Conservation (phyloP, 2,888 invertebrate genomes). For the Chironomus tentans region DNA sequence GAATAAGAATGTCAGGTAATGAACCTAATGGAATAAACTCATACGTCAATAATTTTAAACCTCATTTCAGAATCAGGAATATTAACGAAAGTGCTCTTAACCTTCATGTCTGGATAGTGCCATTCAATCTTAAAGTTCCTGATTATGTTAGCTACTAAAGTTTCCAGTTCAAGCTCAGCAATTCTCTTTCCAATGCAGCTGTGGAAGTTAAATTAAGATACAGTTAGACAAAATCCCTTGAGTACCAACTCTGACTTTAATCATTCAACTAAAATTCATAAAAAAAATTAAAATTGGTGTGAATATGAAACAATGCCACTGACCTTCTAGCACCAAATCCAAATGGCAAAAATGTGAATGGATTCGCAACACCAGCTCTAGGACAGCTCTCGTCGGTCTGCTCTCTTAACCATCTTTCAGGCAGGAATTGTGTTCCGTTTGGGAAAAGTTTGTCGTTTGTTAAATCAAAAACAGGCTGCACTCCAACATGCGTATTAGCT, state of each 20-base stretch:
- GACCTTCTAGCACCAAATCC: constrained; percentile 15
- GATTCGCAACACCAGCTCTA: constrained; percentile 3
- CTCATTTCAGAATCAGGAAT: not conserved
- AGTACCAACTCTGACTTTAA: too few species aligned
- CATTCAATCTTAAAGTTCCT: constrained; percentile 26
- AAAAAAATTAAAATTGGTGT: too few species aligned
- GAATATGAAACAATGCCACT: too few species aligned
- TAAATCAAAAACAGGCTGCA: not conserved
- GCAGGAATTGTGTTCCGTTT: constrained; percentile 18
- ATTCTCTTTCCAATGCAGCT: constrained; percentile 26
- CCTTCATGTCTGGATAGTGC: constrained; percentile 27
- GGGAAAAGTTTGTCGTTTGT: constrained; percentile 9
- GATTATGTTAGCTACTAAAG: constrained; percentile 18
- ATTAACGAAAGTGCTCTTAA: not conserved
- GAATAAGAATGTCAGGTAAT: too few species aligned
- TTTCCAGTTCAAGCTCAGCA: constrained; percentile 27
- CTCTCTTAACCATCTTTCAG: constrained; percentile 27
- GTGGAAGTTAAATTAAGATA: too few species aligned
- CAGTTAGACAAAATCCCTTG: too few species aligned
- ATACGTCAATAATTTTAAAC: not conserved
- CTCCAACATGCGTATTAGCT: not conserved
- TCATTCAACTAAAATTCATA: too few species aligned
- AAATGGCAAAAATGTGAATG: constrained; percentile 25
- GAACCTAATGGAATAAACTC: too few species aligned
- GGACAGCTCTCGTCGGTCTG: constrained; percentile 5